Percentiles rank a stretch among this genome's conserved stretches.
These are phyloP conservation scores for Lacerta viridis DNA, from an alignment of 2,797 vertebrate genomes.

Conservation along the genomic window DNA sequence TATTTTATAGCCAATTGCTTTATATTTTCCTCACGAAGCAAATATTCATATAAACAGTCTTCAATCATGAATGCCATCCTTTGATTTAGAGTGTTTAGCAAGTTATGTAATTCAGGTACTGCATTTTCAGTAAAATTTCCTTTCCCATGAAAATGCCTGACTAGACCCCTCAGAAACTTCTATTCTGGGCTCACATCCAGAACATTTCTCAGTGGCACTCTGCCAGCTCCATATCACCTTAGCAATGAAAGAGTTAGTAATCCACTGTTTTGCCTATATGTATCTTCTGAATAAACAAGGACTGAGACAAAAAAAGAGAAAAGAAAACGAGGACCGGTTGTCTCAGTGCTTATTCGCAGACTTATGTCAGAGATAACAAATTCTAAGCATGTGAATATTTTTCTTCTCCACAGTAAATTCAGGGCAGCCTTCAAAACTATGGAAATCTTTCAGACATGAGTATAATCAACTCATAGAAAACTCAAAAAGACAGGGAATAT, in stretches of 20 bases:
- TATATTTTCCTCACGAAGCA: neutral
- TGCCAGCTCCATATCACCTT: neutral
- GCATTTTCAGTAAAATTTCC: neutral
- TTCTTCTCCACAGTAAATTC: conserved; percentile 20
- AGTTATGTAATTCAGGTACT: neutral
- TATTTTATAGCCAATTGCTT: neutral
- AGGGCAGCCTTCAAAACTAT: neutral
- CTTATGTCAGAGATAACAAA: neutral
- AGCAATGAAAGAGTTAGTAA: neutral
- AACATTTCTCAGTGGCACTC: neutral
- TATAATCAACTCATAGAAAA: conserved; percentile 22
- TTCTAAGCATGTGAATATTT: neutral
- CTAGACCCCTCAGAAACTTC: neutral
- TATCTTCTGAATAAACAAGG: neutral
- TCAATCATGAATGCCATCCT: neutral
- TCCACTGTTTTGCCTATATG: neutral
- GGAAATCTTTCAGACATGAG: conserved; percentile 37
- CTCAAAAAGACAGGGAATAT: conserved; percentile 30
- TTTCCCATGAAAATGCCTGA: neutral
- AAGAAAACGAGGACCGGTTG: neutral
- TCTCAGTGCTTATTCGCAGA: neutral
- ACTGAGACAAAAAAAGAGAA: neutral
- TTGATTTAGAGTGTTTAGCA: neutral
- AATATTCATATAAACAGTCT: neutral
- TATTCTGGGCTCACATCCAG: neutral